Base-by-base conservation (phyloP, 2,113 vertebrate species). In the Callipepla squamata region DNA sequence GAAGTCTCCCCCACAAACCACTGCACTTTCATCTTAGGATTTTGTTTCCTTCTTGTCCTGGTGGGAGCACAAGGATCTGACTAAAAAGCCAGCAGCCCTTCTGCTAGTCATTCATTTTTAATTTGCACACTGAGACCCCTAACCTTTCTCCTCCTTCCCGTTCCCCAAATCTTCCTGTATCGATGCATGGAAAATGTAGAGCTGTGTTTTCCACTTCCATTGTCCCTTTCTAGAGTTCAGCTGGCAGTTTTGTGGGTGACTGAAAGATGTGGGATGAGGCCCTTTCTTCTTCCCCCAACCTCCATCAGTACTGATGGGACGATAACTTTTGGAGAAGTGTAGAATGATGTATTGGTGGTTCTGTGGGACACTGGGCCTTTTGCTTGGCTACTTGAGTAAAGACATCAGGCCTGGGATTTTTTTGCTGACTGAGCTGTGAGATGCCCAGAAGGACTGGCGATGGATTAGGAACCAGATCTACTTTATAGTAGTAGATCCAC, bases 111-210 rank as follows among this genome's bases (percentile, higher is more conserved):
- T 72, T 80, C 32, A 6, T 47, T 85, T n/a, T 21, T 79, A 23
- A 59, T 85, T 75, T 88, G 47, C n/a, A 30, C 47, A 7, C 30
- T 57, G 68, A 70, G 38, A 78, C 67, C 40, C 38, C 23, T 78
- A 14, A 6, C 12, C 36, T 23, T 78, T 76, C 40, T 63, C 12
- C 32, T 81, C 6, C 44, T 14, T 85, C n/a, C 22, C 12, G 2
- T 77, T 94, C 28, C 22, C 32, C 63, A 85, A 32, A 73, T 42
- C 42, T 77, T 92, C 50, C 81, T 59, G 5, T 44, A 77, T 59
- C 28, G 40, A 51, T 53, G 58, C 36, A 34, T 4, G 25, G 15
- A 40, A 91, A 87, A 74, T 0, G 2, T 28, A 79, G 15, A 3
- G 18, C 26, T 55, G 5, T 48, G 14, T 94, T 93, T 90, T 66